Evolutionary conservation across 2,113 vertebrate genomes (phyloP), one percentile per base, ranked within the genome.

Genomic region (Pseudopipra pipra): DNA sequence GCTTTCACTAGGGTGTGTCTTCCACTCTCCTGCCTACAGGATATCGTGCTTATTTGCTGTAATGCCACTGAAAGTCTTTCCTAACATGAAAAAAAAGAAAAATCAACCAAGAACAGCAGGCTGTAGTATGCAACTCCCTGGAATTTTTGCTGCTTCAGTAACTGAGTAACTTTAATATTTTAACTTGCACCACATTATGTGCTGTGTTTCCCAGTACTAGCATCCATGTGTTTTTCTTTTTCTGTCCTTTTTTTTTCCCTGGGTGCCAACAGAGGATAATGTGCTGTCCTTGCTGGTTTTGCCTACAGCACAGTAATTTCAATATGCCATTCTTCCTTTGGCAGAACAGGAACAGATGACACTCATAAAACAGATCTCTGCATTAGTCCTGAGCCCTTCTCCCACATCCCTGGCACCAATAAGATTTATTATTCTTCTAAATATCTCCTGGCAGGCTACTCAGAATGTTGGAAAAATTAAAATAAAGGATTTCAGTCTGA

Each of bases 251-350:
- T 39, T 62, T 27, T 5, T 9, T 41, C 56, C 20, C 20, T 58
- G 19, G 46, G 55, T 87, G 35, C 75, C 72, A 87, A 3, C 27
- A 77, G 56, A 83, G 66, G 72, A 92, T 93, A 93, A 95, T 91
- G 68, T 89, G 67, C 67, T 96, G 67, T 81, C 90, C 84, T 97
- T 93, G 87, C 65, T 95, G 79, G 4, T 95, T 68, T 96, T 96
- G 93, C 96, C 96, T 96, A 71, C 66, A 95, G 95, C 93, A 91
- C 68, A 94, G 83, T 84, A 90, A 94, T 97, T 95, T 97, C 90
- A 96, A 94, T 91, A 91, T 94, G 93, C 92, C 82, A 61, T 89
- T 96, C 73, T 86, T 97, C 66, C 89, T 93, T 94, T 92, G 90
- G 78, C 95, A 94, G 94, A 94, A 82, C 76, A 84, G 75, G 75